Percentiles rank a stretch among this genome's conserved stretches.
Conservation (phyloP, 2,797 vertebrate species). For the Melanotaenia nigrans region DNA sequence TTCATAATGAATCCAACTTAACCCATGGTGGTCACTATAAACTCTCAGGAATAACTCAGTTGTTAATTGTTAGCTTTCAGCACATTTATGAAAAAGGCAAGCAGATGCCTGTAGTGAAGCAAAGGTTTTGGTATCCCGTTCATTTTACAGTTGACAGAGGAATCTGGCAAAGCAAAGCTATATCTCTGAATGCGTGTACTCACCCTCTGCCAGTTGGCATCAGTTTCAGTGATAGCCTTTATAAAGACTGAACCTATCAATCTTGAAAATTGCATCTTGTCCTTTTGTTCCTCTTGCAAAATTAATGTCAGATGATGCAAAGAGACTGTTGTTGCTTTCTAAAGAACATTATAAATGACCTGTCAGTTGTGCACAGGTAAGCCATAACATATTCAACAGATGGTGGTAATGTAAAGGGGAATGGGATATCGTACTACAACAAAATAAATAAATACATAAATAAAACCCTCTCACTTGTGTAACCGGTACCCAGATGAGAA, state of each 20-base stretch:
- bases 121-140: not conserved
- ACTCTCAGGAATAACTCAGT: not conserved
- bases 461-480: not conserved
- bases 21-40: not conserved
- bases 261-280: not conserved
- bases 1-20: not conserved
- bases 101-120: not conserved
- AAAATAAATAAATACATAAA: not conserved
- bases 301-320: slow-evolving; percentile 2
- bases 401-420: not conserved
- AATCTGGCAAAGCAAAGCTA: not conserved
- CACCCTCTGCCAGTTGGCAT: slow-evolving; percentile 1
- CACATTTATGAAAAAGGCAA: not conserved
- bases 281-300: slow-evolving; percentile 9
- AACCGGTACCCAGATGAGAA: too few species aligned
- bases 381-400: not conserved
- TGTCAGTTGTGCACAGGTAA: not conserved
- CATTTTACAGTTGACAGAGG: not conserved
- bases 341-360: not conserved
- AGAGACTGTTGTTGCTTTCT: not conserved
- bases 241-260: not conserved
- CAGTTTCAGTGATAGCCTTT: not conserved
- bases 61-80: not conserved
- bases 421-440: not conserved
- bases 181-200: not conserved